Base-by-base conservation (phyloP, 2,888 invertebrate genomes). In the Smittia sp. region DNA sequence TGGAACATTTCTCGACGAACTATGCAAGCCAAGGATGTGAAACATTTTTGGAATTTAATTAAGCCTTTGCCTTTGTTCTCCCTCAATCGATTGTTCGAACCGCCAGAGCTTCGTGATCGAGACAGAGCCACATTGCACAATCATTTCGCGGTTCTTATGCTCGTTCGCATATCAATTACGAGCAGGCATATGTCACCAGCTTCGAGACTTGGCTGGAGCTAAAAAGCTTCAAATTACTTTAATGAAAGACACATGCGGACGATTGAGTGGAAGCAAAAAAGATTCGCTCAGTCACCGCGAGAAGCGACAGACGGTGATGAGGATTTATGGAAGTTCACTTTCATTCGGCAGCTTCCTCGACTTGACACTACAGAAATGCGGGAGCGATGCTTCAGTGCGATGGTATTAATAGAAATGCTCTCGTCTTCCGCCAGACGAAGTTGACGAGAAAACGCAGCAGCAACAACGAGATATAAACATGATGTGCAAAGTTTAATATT, bases 171-270 rank as follows among this genome's bases (percentile, higher is more conserved):
- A 46, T 46, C 46, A 46, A 46, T 46, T 46, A n/a, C 46, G 4
- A 32, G 3, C 32, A 32, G 32, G 32, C 32, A 32, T 32, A 32
- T 32, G 32, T 32, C 32, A 32, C 32, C 32, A 32, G 32, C 4
- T 32, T 9, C 9, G 32, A 32, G 32, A 32, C 32, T 32, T 32
- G 32, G 32, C 32, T 32, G 32, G 9, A 32, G 32, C 32, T 32
- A n/a, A n/a, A n/a, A 38, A 38, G 6, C 15, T 46, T 15, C 20
- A 58, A 58, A 58, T 58, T 58, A 20, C 58, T 58, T 58, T 58
- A 58, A 58, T 58, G 20, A 58, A 58, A 18, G 58, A 58, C 58
- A 58, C 58, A 58, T 58, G 58, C 22, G 58, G 18, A 18, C 9
- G 9, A 20, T 58, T 58, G 58, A 7, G 22, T 18, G 20, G 52